Evolutionary conservation across 2,888 invertebrate species (phyloP).

Genomic region (Drosophila robusta): DNA sequence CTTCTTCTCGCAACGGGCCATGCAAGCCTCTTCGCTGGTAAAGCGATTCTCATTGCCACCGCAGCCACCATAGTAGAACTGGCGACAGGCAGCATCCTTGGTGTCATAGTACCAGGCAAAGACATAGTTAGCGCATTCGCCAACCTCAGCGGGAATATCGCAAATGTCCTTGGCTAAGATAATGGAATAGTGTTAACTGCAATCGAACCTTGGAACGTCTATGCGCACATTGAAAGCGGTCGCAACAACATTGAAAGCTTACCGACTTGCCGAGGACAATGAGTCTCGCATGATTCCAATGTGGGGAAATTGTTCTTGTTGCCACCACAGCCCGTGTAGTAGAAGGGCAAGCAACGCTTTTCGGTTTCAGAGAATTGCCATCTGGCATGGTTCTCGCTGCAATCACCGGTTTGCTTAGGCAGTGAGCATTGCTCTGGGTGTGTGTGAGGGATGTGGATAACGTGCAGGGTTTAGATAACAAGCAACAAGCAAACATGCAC

Average conservation of each 20-base stretch:
- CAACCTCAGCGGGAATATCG: slow-evolving; percentile 90
- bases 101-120: slow-evolving; percentile 94
- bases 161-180: slow-evolving; percentile 89
- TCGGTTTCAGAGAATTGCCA: slow-evolving; percentile 95
- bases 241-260: slow-evolving; percentile 85
- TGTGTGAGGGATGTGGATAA: slow-evolving; percentile 17
- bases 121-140: slow-evolving; percentile 91
- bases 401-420: slow-evolving; percentile 91
- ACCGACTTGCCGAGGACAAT: slow-evolving; percentile 93
- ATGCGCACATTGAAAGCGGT: slow-evolving; percentile 66
- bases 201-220: not conserved
- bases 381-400: slow-evolving; percentile 89
- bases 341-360: slow-evolving; percentile 96
- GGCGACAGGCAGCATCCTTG: slow-evolving; percentile 89
- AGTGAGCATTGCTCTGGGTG: slow-evolving; percentile 90
- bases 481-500: slow-evolving; percentile 70
- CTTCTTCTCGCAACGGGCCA: slow-evolving; percentile 87
- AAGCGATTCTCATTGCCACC: slow-evolving; percentile 97
- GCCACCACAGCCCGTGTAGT: slow-evolving; percentile 96
- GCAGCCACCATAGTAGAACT: slow-evolving; percentile 96
- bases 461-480: slow-evolving; percentile 57
- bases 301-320: slow-evolving; percentile 94
- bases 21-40: slow-evolving; percentile 88
- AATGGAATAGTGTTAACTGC: slow-evolving; percentile 20
- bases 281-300: slow-evolving; percentile 89